Evolutionary conservation across 2,113 vertebrate genomes (phyloP), one percentile per base, ranked within the genome.

Genomic region (Cyrtonyx montezumae): DNA sequence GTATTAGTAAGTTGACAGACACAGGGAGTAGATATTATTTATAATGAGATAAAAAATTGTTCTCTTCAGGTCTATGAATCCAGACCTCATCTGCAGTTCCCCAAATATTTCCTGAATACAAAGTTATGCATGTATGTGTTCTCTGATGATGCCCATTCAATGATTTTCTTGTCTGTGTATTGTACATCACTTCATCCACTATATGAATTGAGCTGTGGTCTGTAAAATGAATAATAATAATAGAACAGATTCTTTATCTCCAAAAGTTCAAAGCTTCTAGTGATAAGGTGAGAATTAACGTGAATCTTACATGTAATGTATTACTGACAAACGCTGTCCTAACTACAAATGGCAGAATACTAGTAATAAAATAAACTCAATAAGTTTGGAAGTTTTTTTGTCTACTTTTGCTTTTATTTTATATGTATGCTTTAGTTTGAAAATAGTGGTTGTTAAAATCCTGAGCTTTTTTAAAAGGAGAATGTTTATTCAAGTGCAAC

Each of bases 161-260:
- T 12, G 84, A 18, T 6, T 75, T 87, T 84, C 11, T 37, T 79
- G 4, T 9, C 45, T 82, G 13, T 2, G 6, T 26, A 23, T 1
- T 55, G 9, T 30, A 9, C 3, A 5, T 61, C 0, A 51, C 79
- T 34, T 71, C 1, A 37, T 71, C 5, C 7, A 37, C 49, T 49
- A 82, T 8, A 45, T 36, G 8, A 70, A 61, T 34, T 3, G 21
- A 63, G 1, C 13, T 65, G 3, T 48, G 40, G 9, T 6, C 6
- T 19, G 11, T n/a, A 46, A 73, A 73, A 73, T 7, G 0, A 79
- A 28, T 21, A 63, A 34, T 4, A 48, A 76, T 75, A 63, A 20
- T 2, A 46, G 7, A 37, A 0, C 0, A 55, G 16, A 18, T 32
- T 6, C 2, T 12, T 40, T 6, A 23, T 21, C 19, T 14, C 10